Evolutionary conservation across 2,797 vertebrate genomes (phyloP).

Genomic region (Rhincodon typus): DNA sequence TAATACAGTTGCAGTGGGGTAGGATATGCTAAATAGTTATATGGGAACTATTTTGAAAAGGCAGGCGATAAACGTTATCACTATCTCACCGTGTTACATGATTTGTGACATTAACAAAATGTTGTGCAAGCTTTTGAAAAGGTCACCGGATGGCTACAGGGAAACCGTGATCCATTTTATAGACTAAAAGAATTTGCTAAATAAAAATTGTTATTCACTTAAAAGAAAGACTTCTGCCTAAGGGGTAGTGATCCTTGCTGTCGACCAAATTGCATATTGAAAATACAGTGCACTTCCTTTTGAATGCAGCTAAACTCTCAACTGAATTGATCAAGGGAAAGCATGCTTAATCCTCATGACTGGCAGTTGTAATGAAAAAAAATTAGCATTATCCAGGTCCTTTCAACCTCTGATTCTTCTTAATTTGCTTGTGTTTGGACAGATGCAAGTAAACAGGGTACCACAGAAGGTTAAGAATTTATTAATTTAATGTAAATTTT

Average conservation of each 20-base stretch:
- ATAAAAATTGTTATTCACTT: background rate
- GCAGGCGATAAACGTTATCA: background rate
- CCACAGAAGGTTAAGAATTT: background rate
- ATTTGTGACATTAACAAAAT: background rate
- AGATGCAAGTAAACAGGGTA: background rate
- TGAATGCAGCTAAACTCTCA: background rate
- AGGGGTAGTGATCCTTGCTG: background rate
- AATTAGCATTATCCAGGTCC: background rate
- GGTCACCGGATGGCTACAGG: background rate
- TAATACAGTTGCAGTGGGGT: background rate
- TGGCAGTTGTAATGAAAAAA: background rate
- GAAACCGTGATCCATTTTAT: background rate
- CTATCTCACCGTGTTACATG: background rate
- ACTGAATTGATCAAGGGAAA: background rate
- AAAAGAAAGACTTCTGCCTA: background rate
- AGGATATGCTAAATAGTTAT: background rate
- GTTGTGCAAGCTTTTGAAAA: background rate
- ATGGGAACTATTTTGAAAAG: background rate
- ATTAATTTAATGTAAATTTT: background rate
- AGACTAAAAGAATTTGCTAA: background rate
- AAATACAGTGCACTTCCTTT: background rate
- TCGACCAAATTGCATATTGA: background rate
- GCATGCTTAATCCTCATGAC: background rate
- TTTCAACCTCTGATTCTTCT: background rate
- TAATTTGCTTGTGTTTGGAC: background rate